A percentile compares a stretch with the other conserved stretches of the same genome.
phyloP scores from a whole-genome alignment of 2,797 vertebrate species.

The Coccyzus lansbergi region DNA sequence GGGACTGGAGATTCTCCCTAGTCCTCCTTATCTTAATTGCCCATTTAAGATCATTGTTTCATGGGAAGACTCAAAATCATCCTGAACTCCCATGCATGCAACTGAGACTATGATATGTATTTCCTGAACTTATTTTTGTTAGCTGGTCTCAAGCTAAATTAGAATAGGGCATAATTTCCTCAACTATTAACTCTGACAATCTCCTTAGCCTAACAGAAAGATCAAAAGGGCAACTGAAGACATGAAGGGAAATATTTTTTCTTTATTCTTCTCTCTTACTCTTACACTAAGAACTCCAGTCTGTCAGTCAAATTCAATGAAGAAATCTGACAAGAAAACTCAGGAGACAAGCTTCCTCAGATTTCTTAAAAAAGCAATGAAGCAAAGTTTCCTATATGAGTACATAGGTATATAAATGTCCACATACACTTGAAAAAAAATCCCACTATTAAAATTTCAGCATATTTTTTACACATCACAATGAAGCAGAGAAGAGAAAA shows the following conservation, averaged over 20 bases:
- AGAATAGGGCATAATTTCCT: neutral
- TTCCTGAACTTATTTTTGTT: neutral
- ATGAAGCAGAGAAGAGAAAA: neutral
- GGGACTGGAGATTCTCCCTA: too few relatives aligned
- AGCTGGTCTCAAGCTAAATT: neutral
- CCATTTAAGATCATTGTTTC: neutral
- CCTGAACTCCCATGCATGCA: neutral
- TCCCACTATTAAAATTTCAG: neutral
- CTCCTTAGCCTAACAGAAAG: neutral
- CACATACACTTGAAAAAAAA: neutral
- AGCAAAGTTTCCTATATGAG: neutral
- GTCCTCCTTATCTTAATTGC: neutral
- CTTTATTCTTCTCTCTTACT: neutral
- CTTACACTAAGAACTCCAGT: neutral
- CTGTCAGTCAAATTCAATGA: neutral
- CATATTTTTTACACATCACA: neutral
- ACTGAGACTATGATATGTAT: neutral
- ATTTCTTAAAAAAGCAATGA: neutral
- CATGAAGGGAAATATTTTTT: neutral
- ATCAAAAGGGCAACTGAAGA: neutral
- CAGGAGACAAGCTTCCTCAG: neutral
- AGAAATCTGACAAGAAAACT: neutral
- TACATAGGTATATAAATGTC: fast-evolving
- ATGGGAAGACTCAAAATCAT: neutral
- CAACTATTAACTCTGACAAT: neutral